phyloP scores from a whole-genome alignment of 2,888 invertebrate species.

The Nephrotoma appendiculata region DNA sequence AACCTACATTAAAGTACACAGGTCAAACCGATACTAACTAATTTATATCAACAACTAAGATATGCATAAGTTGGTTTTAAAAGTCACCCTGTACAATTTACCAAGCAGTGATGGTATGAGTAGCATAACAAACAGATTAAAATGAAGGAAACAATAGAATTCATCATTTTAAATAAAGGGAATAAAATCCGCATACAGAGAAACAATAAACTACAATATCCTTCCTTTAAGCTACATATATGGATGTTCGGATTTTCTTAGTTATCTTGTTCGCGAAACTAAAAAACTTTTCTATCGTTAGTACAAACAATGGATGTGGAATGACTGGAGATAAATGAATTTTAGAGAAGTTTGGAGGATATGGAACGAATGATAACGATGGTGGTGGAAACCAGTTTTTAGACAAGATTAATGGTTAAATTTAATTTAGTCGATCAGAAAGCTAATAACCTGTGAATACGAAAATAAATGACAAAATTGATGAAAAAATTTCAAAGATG shows the following conservation, averaged over 20 bases:
- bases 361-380: not conserved
- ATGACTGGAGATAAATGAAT: not conserved
- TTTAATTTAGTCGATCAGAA: not conserved
- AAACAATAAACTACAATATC: not conserved
- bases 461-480: not conserved
- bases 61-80: too few species aligned
- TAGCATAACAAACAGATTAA: not conserved
- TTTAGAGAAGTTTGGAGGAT: not conserved
- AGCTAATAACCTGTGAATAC: not conserved
- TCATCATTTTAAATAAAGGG: not conserved
- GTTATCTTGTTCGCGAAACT: not conserved
- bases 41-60: too few species aligned
- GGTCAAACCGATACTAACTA: too few species aligned
- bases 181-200: not conserved
- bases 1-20: too few species aligned
- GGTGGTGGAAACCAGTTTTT: not conserved
- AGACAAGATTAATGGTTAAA: not conserved
- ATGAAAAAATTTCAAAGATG: not conserved
- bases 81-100: too few species aligned
- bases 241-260: not conserved
- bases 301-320: not conserved
- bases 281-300: not conserved
- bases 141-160: not conserved
- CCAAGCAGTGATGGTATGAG: not conserved
- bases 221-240: not conserved